phyloP scores from a whole-genome alignment of 2,113 vertebrate genomes.

The Mustelus asterias region DNA sequence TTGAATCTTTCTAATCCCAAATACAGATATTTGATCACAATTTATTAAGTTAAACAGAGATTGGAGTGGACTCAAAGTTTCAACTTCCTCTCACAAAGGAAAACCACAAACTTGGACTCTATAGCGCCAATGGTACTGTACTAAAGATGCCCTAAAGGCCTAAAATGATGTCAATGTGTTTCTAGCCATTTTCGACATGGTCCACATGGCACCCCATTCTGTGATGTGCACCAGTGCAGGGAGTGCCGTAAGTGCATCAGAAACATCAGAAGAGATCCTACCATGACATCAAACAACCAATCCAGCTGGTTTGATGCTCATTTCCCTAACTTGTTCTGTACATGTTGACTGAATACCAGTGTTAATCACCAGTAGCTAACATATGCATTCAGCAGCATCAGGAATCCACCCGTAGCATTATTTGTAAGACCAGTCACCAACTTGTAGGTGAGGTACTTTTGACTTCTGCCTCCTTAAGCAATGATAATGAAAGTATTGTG shows the following conservation, averaged over 20 bases:
- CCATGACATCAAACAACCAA: too few relatives aligned
- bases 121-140: not conserved
- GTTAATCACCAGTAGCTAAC: not conserved
- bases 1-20: not conserved
- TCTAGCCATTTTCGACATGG: not conserved
- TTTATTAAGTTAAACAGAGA: not conserved
- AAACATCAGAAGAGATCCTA: not conserved
- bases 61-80: not conserved
- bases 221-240: not conserved
- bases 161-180: not conserved
- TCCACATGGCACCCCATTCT: not conserved
- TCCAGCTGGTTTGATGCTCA: too few relatives aligned
- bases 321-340: not conserved
- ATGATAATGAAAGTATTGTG: not conserved
- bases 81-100: not conserved
- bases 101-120: not conserved
- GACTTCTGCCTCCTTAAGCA: not conserved
- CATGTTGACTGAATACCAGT: not conserved
- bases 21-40: not conserved
- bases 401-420: not conserved
- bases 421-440: not conserved
- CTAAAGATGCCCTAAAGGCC: not conserved
- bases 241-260: not conserved
- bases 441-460: not conserved
- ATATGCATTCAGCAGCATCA: not conserved